phyloP scores from a whole-genome alignment of 64 coral and sea anemone genomes.

The Pocillopora verrucosa region DNA sequence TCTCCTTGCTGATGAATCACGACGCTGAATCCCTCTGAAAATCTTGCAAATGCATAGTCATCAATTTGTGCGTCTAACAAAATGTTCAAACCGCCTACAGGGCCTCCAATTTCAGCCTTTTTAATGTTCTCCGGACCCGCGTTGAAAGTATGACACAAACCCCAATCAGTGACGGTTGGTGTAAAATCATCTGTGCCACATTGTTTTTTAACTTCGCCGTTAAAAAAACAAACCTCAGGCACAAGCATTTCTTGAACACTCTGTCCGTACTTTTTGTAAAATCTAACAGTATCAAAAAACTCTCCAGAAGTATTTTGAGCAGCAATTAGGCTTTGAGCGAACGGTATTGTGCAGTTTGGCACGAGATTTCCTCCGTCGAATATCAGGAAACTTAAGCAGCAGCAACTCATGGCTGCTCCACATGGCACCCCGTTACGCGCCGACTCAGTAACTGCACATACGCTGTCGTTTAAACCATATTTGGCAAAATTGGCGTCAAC shows the following conservation, averaged over 20 bases:
- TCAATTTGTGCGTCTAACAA: conserved; percentile 34
- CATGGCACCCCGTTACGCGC: conserved; percentile 59
- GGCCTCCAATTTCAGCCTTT: conserved; percentile 5
- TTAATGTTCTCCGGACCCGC: conserved; percentile 28
- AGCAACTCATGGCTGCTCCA: conserved; percentile 75
- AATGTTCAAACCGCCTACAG: conserved; percentile 41
- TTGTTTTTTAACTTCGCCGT: neutral
- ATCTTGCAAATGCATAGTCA: conserved; percentile 32
- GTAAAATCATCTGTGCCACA: conserved; percentile 30
- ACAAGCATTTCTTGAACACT: conserved; percentile 21
- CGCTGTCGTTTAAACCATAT: conserved; percentile 64
- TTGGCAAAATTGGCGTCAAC: conserved; percentile 1
- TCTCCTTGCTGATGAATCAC: conserved; percentile 56
- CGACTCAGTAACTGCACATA: conserved; percentile 57
- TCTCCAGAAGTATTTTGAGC: neutral
- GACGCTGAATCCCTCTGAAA: conserved; percentile 51
- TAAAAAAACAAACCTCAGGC: neutral
- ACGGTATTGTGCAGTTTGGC: conserved; percentile 36
- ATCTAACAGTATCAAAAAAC: conserved; percentile 32
- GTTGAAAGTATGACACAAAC: conserved; percentile 63
- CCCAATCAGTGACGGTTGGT: conserved; percentile 39
- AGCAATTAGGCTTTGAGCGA: conserved; percentile 6
- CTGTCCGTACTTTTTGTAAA: conserved; percentile 30
- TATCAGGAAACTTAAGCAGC: conserved; percentile 6
- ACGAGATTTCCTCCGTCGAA: conserved; percentile 6